Percentiles rank a stretch among this genome's conserved stretches.
These are phyloP conservation scores for Pammene aurita DNA, from an alignment of 2,888 invertebrate genomes.

Conservation along the genomic window DNA sequence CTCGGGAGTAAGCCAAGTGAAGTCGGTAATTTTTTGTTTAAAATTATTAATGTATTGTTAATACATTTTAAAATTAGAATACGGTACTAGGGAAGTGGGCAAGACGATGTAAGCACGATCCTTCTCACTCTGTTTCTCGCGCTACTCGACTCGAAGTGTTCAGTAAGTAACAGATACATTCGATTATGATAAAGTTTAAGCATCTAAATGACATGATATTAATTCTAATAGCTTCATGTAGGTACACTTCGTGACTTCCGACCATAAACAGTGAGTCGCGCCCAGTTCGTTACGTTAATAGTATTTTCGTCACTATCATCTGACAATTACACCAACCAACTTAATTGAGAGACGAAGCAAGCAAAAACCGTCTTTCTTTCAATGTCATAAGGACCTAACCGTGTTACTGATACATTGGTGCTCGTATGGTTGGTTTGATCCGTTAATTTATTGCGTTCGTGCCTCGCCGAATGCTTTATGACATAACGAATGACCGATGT, in stretches of 20 bases:
- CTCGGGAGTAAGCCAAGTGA: too few species aligned
- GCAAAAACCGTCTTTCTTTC: background rate
- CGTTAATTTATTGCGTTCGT: slow-evolving; percentile 33
- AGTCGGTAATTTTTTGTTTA: too few species aligned
- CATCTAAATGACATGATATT: slow-evolving; percentile 13
- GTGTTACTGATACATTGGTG: background rate
- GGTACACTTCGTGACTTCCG: slow-evolving; percentile 49
- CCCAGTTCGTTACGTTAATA: slow-evolving; percentile 52
- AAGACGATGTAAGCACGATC: too few species aligned
- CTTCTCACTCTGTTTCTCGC: too few species aligned
- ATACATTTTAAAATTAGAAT: too few species aligned
- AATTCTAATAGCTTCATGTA: slow-evolving; percentile 11
- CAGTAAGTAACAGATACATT: too few species aligned
- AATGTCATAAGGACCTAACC: background rate
- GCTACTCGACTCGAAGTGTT: too few species aligned
- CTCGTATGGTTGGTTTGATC: slow-evolving; percentile 45
- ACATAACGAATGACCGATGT: slow-evolving; percentile 39
- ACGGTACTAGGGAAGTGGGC: too few species aligned
- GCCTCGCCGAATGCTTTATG: slow-evolving; percentile 30
- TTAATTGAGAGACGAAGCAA: slow-evolving; percentile 1
- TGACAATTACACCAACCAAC: slow-evolving; percentile 46
- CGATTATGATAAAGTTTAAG: slow-evolving; percentile 12
- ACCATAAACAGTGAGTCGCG: slow-evolving; percentile 49
- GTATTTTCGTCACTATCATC: slow-evolving; percentile 47
- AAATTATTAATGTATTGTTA: too few species aligned